Evolutionary conservation across 2,888 invertebrate genomes (phyloP), one percentile per base, ranked within the genome.

Genomic region (Agrochola lychnidis): DNA sequence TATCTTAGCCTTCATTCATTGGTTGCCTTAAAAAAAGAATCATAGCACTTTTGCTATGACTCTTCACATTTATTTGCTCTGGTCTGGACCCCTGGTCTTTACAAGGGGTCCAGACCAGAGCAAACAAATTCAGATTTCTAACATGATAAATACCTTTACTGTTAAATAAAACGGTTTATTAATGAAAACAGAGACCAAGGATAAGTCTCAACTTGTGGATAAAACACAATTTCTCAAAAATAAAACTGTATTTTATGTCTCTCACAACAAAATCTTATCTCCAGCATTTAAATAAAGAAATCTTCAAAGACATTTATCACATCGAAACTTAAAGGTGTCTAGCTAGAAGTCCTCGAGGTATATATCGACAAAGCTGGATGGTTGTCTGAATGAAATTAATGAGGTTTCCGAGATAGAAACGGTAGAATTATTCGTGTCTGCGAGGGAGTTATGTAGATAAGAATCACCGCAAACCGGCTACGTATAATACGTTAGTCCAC

Each of bases 381-480:
- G 40, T 22, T 56, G 14, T n/a, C 16, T 48, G 66, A 53, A 61
- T 45, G 25, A 9, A 73, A 73, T 73, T 80, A 73, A 78, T 80
- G 53, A 80, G 81, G 66, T 66, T 80, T 80, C 40, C 19, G 25
- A 56, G 81, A 80, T 53, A 66, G 36, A 56, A 45, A 30, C 22
- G 57, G n/a, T 25, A 53, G 22, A 59, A 53, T 25, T 14, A 5
- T 25, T 59, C 30, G 25, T 25, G 25, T 30, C 53, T 5, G 5
- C 7, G 42, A 10, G 73, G 51, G 7, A 7, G 36, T 36, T 19
- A 12, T 36, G n/a, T 22, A 48, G 56, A 73, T 66, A 78, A 73
- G 78, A 73, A 73, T 73, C 45, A 25, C 36, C 2, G 19, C 19
- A 25, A 40, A 57, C 25, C 45, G 66, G n/a, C 57, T 56, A n/a